Percentiles rank a stretch among this genome's conserved stretches.
Conservation (phyloP, 1,140 invertebrate genomes). For the Achatina immaculata region DNA sequence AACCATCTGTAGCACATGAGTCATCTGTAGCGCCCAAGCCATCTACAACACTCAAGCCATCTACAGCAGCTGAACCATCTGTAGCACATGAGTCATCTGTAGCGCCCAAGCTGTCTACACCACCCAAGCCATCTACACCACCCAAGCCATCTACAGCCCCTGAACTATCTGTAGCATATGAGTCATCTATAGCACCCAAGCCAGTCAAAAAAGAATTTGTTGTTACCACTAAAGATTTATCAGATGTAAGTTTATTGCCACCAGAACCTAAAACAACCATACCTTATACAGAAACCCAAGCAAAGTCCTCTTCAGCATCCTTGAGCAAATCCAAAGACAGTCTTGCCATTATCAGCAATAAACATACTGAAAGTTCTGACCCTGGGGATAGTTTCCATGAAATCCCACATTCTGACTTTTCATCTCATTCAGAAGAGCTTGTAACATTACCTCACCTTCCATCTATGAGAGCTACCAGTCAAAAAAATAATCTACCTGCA, state of each 20-base stretch:
- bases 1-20: too few relatives aligned
- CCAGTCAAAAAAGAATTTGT: slow-evolving; percentile 61
- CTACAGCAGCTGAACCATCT: too few relatives aligned
- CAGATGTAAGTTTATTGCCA: slow-evolving; percentile 56
- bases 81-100: too few relatives aligned
- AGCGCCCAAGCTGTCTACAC: too few relatives aligned
- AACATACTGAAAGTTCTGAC: not conserved
- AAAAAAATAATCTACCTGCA: not conserved
- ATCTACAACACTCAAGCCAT: too few relatives aligned
- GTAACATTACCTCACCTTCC: not conserved
- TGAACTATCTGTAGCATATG: too few relatives aligned
- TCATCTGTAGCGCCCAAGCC: too few relatives aligned
- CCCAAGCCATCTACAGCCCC: too few relatives aligned
- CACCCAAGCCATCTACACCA: too few relatives aligned
- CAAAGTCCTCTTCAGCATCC: not conserved
- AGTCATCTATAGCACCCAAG: too few relatives aligned
- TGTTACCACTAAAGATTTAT: slow-evolving; percentile 60
- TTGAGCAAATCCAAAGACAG: not conserved
- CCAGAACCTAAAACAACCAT: slow-evolving; percentile 38
- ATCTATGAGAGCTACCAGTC: not conserved
- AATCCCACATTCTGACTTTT: not conserved
- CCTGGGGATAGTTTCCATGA: not conserved
- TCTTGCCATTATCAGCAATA: not conserved
- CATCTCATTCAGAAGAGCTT: not conserved
- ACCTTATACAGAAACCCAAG: not conserved